Percentiles rank a stretch among this genome's conserved stretches.
Evolutionary conservation across 2,113 vertebrate genomes (phyloP).

Genomic region (Rousettus leschenaultii): DNA sequence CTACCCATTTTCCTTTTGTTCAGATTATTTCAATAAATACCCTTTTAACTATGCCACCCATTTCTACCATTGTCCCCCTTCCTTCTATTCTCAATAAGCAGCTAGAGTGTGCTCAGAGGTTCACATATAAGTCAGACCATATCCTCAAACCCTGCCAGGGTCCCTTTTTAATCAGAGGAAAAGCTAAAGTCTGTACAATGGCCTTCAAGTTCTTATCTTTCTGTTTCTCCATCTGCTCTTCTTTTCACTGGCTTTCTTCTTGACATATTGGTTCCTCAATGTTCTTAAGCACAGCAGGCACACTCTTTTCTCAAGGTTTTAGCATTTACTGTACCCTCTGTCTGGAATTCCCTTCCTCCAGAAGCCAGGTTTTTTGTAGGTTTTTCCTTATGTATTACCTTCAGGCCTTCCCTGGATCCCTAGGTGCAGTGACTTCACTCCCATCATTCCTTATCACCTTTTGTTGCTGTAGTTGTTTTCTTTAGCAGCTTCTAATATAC

Average conservation of each 20-base stretch:
- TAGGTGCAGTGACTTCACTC: neutral
- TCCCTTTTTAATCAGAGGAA: neutral
- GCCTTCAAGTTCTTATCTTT: neutral
- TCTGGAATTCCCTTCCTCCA: neutral
- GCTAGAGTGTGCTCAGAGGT: neutral
- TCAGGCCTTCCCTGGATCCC: neutral
- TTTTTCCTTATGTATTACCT: neutral
- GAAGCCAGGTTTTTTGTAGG: neutral
- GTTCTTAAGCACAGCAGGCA: neutral
- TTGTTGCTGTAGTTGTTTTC: neutral
- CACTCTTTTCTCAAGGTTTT: neutral
- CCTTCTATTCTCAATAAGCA: neutral
- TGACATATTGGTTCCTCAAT: fast-evolving
- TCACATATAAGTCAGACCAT: neutral
- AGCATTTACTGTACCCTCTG: neutral
- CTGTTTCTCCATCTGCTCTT: neutral
- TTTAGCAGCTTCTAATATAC: neutral
- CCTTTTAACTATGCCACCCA: too few relatives aligned
- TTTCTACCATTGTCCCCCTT: neutral
- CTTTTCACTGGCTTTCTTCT: neutral
- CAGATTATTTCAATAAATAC: neutral
- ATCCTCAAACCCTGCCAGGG: neutral
- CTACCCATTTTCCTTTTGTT: neutral
- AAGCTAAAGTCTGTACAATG: neutral
- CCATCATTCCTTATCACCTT: neutral